Evolutionary conservation across 2,888 invertebrate genomes (phyloP).

Genomic region (Empis livida): DNA sequence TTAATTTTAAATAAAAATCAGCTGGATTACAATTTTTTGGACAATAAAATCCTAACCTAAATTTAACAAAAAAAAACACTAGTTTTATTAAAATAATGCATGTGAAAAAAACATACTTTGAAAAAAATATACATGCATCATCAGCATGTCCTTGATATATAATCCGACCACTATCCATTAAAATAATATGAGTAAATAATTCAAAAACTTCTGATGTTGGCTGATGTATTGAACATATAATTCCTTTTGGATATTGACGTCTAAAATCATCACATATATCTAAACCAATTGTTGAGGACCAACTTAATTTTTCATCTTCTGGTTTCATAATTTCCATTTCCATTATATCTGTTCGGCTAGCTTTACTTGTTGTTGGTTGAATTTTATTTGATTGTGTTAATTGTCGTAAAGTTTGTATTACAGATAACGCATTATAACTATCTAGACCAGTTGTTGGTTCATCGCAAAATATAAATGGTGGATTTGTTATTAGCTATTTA

Average conservation of each 20-base stretch:
- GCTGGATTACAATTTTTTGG: slow-evolving; percentile 73
- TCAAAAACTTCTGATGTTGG: slow-evolving; percentile 78
- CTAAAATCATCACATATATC: slow-evolving; percentile 12
- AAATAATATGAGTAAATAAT: slow-evolving; percentile 63
- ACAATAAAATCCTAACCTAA: slow-evolving; percentile 50
- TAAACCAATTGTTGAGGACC: background rate
- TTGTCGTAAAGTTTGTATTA: slow-evolving; percentile 55
- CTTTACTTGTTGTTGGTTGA: background rate
- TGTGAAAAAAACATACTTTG: slow-evolving; percentile 39
- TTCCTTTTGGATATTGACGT: slow-evolving; percentile 43
- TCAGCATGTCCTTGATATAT: slow-evolving; percentile 66
- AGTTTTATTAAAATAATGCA: no score
- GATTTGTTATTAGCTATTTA: slow-evolving; percentile 67
- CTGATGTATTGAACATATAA: slow-evolving; percentile 83
- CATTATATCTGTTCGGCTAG: background rate
- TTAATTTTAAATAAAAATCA: slow-evolving; percentile 62
- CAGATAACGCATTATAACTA: slow-evolving; percentile 72
- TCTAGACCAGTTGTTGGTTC: slow-evolving; percentile 90
- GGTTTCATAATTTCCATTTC: background rate
- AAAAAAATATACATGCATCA: slow-evolving; percentile 55
- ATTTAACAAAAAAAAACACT: slow-evolving; percentile 16
- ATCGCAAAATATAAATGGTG: slow-evolving; percentile 81
- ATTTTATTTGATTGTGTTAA: slow-evolving; percentile 24
- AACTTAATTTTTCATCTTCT: background rate
- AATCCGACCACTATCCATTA: slow-evolving; percentile 64